These are phyloP conservation scores for Lepidurus couesii DNA, from an alignment of 1,140 invertebrate species.

Conservation along the genomic window DNA sequence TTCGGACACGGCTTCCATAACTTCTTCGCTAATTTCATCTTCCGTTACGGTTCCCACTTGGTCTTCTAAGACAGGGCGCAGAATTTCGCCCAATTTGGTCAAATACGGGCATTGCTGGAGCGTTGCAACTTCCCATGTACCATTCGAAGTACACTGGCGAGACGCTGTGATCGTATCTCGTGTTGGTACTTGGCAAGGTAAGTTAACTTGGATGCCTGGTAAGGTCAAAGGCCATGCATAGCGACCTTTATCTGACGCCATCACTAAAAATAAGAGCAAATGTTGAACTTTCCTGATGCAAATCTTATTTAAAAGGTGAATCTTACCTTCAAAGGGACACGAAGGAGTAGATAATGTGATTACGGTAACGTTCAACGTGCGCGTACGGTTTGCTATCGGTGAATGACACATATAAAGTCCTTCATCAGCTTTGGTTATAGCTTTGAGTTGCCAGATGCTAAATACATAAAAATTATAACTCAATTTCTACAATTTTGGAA, in stretches of 20 bases:
- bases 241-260: slow-evolving; percentile 1
- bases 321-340: background rate
- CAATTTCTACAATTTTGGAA: background rate
- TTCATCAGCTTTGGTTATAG: background rate
- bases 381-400: background rate
- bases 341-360: background rate
- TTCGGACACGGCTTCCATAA: background rate
- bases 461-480: background rate
- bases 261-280: background rate
- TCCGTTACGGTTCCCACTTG: background rate
- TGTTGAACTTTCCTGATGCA: background rate
- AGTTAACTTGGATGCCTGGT: background rate
- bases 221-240: background rate
- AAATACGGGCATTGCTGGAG: background rate
- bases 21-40: background rate
- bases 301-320: background rate
- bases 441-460: background rate
- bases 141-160: background rate
- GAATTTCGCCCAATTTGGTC: slow-evolving; percentile 5
- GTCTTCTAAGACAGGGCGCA: background rate
- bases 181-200: background rate
- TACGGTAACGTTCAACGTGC: background rate
- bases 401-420: background rate
- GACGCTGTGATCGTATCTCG: slow-evolving; percentile 3
- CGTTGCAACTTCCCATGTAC: background rate